Conservation (phyloP, 2,113 vertebrate genomes). For the Macquaria australasica region DNA sequence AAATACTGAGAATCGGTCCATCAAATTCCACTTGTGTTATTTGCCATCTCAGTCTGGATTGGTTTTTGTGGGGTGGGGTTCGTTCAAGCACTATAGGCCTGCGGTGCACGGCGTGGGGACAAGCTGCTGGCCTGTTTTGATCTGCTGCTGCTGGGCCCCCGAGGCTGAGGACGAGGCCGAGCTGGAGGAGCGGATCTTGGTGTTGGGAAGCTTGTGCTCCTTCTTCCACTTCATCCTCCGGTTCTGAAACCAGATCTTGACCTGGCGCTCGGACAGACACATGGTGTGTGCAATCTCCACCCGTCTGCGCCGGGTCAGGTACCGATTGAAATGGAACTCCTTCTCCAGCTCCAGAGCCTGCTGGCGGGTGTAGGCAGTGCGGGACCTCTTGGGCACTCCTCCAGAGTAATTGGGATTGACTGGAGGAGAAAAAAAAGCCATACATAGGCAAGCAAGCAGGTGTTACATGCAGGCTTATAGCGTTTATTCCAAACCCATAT, state of each 20-base stretch:
- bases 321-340: constrained; percentile 99
- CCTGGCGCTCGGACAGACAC: constrained; percentile 97
- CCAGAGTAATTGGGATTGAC: constrained; percentile 96
- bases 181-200: constrained; percentile 97
- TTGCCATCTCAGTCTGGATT: constrained; percentile 83
- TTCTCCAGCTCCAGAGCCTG: constrained; percentile 99
- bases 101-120: constrained; percentile 90
- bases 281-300: constrained; percentile 99
- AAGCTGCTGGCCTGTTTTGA: constrained; percentile 85
- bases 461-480: constrained; percentile 83
- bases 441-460: constrained; percentile 87
- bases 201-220: constrained; percentile 98
- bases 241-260: constrained; percentile 99
- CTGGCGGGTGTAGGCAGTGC: constrained; percentile 99
- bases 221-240: constrained; percentile 99
- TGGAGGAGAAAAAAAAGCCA: constrained; percentile 80
- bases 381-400: constrained; percentile 98
- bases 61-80: constrained; percentile 53
- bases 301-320: constrained; percentile 97
- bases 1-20: constrained; percentile 83
- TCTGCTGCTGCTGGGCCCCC: constrained; percentile 88
- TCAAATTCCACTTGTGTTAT: constrained; percentile 81
- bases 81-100: constrained; percentile 86
- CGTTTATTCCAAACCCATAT: constrained; percentile 47
- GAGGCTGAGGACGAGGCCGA: constrained; percentile 84